These are phyloP conservation scores for Platycnemis pennipes DNA, from an alignment of 2,888 invertebrate genomes.

Conservation along the genomic window DNA sequence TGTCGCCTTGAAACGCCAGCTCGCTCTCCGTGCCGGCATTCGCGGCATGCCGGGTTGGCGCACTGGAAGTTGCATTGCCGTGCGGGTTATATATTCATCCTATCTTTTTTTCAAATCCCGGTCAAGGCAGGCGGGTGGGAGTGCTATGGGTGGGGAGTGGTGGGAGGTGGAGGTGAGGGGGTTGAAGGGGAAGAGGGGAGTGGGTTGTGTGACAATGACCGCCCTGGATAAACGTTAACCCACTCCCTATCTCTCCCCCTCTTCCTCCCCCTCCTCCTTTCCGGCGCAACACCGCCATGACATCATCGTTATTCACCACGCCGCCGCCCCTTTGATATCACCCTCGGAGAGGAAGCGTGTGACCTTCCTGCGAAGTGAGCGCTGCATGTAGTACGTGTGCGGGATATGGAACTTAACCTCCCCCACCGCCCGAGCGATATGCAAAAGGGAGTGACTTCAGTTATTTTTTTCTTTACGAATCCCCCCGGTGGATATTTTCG, in stretches of 20 bases:
- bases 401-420: neutral
- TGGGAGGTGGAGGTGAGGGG: neutral
- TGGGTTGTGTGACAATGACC: conserved; percentile 20
- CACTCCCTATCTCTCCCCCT: neutral
- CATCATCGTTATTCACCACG: conserved; percentile 26
- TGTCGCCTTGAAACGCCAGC: neutral
- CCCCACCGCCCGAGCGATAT: neutral
- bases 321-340: neutral
- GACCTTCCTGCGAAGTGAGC: neutral
- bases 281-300: neutral
- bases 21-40: conserved; percentile 5
- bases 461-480: neutral
- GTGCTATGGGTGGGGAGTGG: neutral
- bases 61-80: neutral
- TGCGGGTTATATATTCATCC: conserved; percentile 6
- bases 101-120: neutral
- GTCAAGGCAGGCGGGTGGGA: conserved; percentile 13
- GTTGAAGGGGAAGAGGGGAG: neutral
- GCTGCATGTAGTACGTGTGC: neutral
- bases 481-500: neutral
- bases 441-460: neutral
- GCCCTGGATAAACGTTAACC: neutral
- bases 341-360: conserved; percentile 18
- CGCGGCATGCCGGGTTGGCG: neutral
- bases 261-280: neutral